phyloP scores from a whole-genome alignment of 1,140 invertebrate species.

The Cyclina sinensis region DNA sequence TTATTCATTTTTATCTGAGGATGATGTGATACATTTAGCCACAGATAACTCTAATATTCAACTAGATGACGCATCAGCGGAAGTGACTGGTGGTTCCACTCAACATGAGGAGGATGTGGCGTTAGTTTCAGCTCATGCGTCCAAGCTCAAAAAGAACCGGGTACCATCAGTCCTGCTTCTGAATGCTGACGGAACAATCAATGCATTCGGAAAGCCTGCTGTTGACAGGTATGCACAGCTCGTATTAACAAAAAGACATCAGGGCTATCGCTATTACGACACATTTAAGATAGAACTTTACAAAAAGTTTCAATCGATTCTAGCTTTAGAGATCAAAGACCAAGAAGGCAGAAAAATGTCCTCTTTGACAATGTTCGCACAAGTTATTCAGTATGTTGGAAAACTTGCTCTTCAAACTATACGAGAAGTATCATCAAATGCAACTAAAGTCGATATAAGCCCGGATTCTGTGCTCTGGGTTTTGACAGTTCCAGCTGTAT shows the following conservation, averaged over 20 bases:
- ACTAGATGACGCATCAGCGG: not conserved
- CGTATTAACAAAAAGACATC: not conserved
- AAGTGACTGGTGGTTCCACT: not conserved
- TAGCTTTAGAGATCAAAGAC: not conserved
- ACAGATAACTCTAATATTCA: not conserved
- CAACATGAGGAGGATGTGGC: not conserved
- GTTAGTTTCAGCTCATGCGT: not conserved
- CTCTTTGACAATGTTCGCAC: not conserved
- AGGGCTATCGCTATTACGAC: not conserved
- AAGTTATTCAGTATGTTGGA: not conserved
- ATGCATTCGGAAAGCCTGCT: not conserved
- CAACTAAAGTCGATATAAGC: not conserved
- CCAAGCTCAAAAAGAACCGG: not conserved
- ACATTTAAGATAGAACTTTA: not conserved
- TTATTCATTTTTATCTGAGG: not conserved
- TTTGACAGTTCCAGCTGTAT: slow-evolving; percentile 5
- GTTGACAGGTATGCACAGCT: not conserved
- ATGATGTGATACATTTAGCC: not conserved
- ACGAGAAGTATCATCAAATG: not conserved
- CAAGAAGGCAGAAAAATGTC: not conserved
- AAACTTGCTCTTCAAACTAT: not conserved
- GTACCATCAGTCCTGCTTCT: not conserved
- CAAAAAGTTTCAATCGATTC: not conserved
- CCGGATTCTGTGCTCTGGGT: not conserved
- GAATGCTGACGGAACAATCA: not conserved